Evolutionary conservation across 2,113 vertebrate genomes (phyloP), one percentile per base, ranked within the genome.

Genomic region (Merops nubicus): DNA sequence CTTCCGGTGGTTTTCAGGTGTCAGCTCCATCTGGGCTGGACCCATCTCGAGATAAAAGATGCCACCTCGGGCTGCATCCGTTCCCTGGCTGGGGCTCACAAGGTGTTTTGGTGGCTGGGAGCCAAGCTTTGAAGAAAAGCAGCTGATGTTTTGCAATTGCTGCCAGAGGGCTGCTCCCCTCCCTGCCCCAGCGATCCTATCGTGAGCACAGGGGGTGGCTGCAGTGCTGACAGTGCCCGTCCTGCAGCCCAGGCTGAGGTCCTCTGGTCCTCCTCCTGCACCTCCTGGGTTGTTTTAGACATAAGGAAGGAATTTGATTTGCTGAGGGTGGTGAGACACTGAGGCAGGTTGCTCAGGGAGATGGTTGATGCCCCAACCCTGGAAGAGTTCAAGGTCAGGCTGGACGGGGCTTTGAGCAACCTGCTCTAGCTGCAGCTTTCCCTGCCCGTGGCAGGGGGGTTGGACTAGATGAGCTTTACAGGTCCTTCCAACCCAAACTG

Each of bases 51-150:
- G 9, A 45, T 3, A 4, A 12, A 51, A 84, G 33, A 6, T 85
- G 43, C 20, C 82, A 57, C n/a, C 12, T 34, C 18, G 36, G 36
- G 84, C 29, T 45, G 47, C 17, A 2, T 77, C 69, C 0, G 12
- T 53, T 60, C 63, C 12, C 9, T 1, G 2, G 57, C 18, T 0
- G 0, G n/a, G 11, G 11, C 11, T 63, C 15, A 14, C 33, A 17
- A 13, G 6, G 15, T 5, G 43, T 12, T 50, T 9, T 15, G 8
- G 54, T 50, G 72, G 70, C 50, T 90, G 28, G n/a, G 18, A 26
- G 6, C 54, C 8, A 25, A 74, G 21, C 62, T 93, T 81, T 81
- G 42, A 87, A 59, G 45, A 29, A 40, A 65, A 95, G 51, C 81
- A 94, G 34, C 36, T 0, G n/a, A 40, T 47, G 70, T 85, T 95